Base-by-base conservation (phyloP, 2,797 vertebrate species). In the Onychomys arenicola region DNA sequence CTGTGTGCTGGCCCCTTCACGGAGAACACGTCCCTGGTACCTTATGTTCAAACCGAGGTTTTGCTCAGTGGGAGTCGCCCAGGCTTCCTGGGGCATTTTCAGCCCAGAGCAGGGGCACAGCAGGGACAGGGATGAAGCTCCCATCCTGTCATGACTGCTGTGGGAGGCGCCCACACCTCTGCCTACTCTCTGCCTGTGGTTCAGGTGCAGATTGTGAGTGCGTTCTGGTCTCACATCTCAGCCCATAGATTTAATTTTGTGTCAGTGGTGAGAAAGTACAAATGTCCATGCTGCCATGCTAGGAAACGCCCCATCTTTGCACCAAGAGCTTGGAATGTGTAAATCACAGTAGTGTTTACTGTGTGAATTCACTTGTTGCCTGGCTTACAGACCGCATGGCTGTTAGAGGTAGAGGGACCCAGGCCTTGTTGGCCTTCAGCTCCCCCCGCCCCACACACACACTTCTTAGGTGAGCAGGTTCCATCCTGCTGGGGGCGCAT, bases 401-500 rank as follows among this genome's bases (percentile, higher is more conserved):
- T 19, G 34, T 63, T 59, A 8, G 11, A 10, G 55, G 43, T 0
- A 14, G 25, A 10, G 76, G 43, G 23, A 7, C 29, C 0, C 19
- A 75, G 40, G 5, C 40, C 37, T 7, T 9, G 46, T n/a, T 55
- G 25, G 19, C 13, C n/a, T 8, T 4, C 0, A 0, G 19, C 10
- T 2, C 0, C 1, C 14, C 4, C 14, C 52, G 32, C n/a, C n/a
- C n/a, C n/a, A n/a, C n/a, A n/a, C n/a, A n/a, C n/a, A n/a, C n/a
- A n/a, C n/a, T n/a, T 7, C 4, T 32, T 7, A 11, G n/a, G 8
- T 4, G 14, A 76, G 82, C 46, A 1, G 12, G 7, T n/a, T 16
- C 81, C 0, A 0, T 27, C 40, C 69, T 5, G 0, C 29, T 11
- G 14, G 43, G 32, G 0, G 1, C 1, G 1, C 3, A 8, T 0